Base-by-base conservation (phyloP, 2,113 vertebrate species). In the Alethe diademata region DNA sequence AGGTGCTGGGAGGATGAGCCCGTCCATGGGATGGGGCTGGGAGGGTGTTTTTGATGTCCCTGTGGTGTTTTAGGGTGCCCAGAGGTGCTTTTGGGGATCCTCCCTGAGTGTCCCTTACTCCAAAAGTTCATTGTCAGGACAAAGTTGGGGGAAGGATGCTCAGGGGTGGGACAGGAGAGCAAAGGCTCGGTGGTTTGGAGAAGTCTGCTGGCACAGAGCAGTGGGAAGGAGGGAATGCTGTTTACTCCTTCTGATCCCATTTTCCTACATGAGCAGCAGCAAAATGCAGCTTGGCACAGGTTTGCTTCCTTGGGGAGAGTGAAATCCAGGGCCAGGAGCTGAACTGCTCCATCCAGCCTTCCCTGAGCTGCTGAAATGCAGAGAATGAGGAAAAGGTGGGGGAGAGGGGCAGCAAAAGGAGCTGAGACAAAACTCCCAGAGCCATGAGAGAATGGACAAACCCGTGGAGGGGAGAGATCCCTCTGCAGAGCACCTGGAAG, bases 31-130 rank as follows among this genome's bases (percentile, higher is more conserved):
- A 29, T 2, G 12, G 50, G 47, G 31, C 29, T 64, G 78, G 64
- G 29, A 35, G 20, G 29, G 28, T 2, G 12, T 12, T 28, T 36
- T 18, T 25, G 40, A 20, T 54, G 38, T 35, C 42, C 54, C 29
- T 1, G 4, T 2, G 17, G 26, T 31, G 54, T 4, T 29, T 22
- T 9, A 3, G 19, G 1, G 14, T 3, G 14, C 8, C 38, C 57
- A 51, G 61, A 31, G 54, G 17, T 12, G 61, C 1, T 0, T 14
- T 29, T 0, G 3, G 50, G 56, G n/a, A 23, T 43, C 60, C 60
- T 14, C 65, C 26, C 23, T 1, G 14, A 4, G 29, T 2, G 13
- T 6, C 38, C 18, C 38, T 24, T 19, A 40, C 64, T 42, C 42
- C 7, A 4, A 15, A 57, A 7, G 8, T 15, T 65, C 33, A 3